Conservation (phyloP, 2,797 vertebrate species). For the Squalus acanthias region DNA sequence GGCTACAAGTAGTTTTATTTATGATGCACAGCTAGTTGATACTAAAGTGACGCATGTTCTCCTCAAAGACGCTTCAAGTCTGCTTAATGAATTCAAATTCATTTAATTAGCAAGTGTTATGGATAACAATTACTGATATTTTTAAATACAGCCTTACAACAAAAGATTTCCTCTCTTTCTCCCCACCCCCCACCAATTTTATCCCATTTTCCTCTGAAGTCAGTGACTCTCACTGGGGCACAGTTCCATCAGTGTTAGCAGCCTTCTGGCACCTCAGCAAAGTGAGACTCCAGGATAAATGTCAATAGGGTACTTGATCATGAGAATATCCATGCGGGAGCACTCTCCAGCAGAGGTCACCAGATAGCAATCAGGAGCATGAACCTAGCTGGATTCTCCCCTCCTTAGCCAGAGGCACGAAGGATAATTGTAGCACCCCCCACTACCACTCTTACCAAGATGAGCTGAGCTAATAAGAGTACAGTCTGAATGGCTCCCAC, state of each 20-base stretch:
- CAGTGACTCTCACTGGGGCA: not conserved
- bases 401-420: not conserved
- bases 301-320: not conserved
- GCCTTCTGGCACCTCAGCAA: not conserved
- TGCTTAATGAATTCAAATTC: not conserved
- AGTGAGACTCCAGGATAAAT: not conserved
- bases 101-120: not conserved
- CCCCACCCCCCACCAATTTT: not conserved
- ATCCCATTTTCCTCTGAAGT: not conserved
- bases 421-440: not conserved
- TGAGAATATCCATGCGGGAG: not conserved
- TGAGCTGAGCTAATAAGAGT: not conserved
- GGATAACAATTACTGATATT: not conserved
- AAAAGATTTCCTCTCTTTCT: not conserved
- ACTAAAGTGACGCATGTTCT: not conserved
- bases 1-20: not conserved
- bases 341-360: conserved; percentile 31
- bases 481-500: not conserved
- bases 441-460: not conserved
- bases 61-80: not conserved
- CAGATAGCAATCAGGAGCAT: conserved; percentile 21
- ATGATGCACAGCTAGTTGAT: not conserved
- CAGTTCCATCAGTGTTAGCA: not conserved
- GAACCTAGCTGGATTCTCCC: not conserved
- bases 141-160: not conserved